Evolutionary conservation across 2,888 invertebrate genomes (phyloP).

Genomic region (Tetragonisca angustula): DNA sequence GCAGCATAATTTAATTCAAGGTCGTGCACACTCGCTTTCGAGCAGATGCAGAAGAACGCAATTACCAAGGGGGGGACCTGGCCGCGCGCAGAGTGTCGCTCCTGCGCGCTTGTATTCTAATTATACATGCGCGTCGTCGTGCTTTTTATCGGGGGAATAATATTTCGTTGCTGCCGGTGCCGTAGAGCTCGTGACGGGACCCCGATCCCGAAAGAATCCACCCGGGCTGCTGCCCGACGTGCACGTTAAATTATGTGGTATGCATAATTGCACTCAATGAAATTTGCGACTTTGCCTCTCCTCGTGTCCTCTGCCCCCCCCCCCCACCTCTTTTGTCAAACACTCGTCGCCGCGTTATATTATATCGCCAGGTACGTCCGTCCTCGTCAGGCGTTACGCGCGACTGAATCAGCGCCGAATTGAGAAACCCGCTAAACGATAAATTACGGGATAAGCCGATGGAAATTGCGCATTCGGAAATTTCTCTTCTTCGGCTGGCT

Average conservation of each 20-base stretch:
- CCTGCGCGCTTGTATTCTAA: slow-evolving; percentile 18
- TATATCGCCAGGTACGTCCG: background rate
- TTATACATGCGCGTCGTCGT: slow-evolving; percentile 32
- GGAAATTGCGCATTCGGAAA: slow-evolving; percentile 5
- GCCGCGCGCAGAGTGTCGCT: background rate
- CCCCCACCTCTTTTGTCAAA: background rate
- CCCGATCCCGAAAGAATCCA: slow-evolving; percentile 21
- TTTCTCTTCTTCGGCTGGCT: background rate
- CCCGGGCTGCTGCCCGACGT: slow-evolving; percentile 8
- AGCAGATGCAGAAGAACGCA: slow-evolving; percentile 54
- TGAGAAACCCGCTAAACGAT: slow-evolving; percentile 8
- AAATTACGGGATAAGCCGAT: slow-evolving; percentile 19
- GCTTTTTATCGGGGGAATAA: slow-evolving; percentile 40
- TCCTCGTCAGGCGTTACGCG: slow-evolving; percentile 18
- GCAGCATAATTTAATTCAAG: slow-evolving; percentile 72
- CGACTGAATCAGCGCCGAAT: slow-evolving; percentile 17
- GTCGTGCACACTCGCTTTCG: slow-evolving; percentile 60
- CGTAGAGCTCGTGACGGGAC: slow-evolving; percentile 7
- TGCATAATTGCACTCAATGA: slow-evolving; percentile 35
- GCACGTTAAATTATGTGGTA: slow-evolving; percentile 30
- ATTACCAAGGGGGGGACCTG: slow-evolving; percentile 29
- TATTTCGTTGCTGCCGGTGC: slow-evolving; percentile 20
- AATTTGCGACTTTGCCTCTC: slow-evolving; percentile 25
- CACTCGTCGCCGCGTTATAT: slow-evolving; percentile 7
- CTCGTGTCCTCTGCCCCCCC: background rate